A percentile compares a stretch with the other conserved stretches of the same genome.
phyloP scores from a whole-genome alignment of 2,113 vertebrate species.

The Cathartes aura region DNA sequence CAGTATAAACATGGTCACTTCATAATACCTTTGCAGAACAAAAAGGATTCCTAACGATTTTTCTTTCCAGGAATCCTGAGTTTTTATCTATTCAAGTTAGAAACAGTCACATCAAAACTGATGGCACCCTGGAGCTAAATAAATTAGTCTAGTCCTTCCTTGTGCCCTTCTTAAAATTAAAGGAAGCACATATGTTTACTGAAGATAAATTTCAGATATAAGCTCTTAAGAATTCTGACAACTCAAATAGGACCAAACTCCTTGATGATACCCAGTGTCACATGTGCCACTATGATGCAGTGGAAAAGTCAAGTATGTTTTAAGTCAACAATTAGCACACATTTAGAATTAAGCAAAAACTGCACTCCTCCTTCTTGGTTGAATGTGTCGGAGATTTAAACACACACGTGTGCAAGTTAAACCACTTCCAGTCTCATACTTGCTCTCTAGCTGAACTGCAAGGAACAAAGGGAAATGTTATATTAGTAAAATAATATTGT shows the following conservation, averaged over 20 bases:
- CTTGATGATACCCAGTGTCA: neutral
- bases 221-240: slow-evolving; percentile 44
- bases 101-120: slow-evolving; percentile 8
- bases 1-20: slow-evolving; percentile 12
- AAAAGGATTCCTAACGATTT: neutral
- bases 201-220: neutral
- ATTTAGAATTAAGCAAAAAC: neutral
- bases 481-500: neutral
- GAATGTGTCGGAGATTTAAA: neutral
- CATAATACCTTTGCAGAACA: slow-evolving; percentile 47
- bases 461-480: neutral
- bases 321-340: neutral
- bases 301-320: neutral
- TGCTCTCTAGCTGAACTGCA: neutral
- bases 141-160: neutral
- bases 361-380: neutral
- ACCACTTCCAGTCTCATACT: neutral
- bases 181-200: neutral
- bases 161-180: slow-evolving; percentile 27
- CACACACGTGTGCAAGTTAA: fast-evolving
- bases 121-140: neutral
- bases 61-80: neutral
- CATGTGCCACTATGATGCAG: neutral
- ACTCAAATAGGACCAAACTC: neutral
- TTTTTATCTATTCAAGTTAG: neutral